Percentiles rank a stretch among this genome's conserved stretches.
Evolutionary conservation across 2,888 invertebrate genomes (phyloP).

Genomic region (Drosophila neutralis): DNA sequence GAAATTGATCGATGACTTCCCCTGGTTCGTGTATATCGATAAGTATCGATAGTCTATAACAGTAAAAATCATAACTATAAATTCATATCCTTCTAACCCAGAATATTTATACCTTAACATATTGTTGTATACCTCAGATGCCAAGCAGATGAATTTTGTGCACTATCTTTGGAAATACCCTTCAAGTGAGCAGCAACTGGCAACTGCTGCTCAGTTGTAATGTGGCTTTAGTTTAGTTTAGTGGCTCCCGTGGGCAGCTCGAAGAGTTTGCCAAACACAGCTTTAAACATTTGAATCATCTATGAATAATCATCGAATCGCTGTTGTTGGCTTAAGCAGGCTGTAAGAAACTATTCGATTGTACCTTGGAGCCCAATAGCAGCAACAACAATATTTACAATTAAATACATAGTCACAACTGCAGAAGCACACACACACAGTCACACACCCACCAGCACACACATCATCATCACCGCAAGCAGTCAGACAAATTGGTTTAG

Average conservation of each 20-base stretch:
- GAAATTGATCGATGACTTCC: neutral
- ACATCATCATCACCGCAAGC: conserved; percentile 44
- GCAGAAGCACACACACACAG: conserved; percentile 2
- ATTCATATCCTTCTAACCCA: neutral
- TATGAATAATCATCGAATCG: neutral
- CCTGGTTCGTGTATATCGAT: neutral
- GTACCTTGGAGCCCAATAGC: conserved; percentile 33
- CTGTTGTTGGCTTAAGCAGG: neutral
- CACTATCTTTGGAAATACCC: neutral
- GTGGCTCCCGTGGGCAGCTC: conserved; percentile 34
- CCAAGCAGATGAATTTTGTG: neutral
- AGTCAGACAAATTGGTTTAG: conserved; percentile 76
- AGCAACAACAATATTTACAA: conserved; percentile 38
- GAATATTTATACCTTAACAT: neutral
- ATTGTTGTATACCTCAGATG: neutral
- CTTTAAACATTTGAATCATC: neutral
- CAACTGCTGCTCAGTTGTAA: conserved; percentile 57
- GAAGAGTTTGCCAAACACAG: conserved; percentile 27
- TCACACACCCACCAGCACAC: conserved; percentile 13
- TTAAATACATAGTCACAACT: conserved; percentile 5
- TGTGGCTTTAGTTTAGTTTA: conserved; percentile 33
- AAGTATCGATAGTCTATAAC: neutral
- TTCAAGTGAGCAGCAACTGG: conserved; percentile 23
- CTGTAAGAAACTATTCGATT: conserved; percentile 27
- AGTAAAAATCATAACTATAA: neutral